These are phyloP conservation scores for Trinorchestia longiramus DNA, from an alignment of 1,140 invertebrate species.

Conservation along the genomic window DNA sequence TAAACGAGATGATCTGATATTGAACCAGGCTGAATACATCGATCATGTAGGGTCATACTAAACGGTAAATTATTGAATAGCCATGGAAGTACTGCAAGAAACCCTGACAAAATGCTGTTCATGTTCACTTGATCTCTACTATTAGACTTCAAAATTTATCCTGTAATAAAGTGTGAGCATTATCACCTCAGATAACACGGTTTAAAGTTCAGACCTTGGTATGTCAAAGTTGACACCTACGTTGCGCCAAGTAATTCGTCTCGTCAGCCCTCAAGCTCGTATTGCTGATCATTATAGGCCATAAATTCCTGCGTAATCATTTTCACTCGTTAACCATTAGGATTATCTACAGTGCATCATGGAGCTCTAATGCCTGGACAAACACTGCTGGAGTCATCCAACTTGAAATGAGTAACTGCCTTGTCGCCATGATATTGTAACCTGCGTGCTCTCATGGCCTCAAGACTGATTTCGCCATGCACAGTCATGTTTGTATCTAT, in stretches of 20 bases:
- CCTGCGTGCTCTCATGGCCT: neutral
- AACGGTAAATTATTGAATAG: neutral
- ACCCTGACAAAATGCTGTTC: neutral
- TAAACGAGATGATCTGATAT: neutral
- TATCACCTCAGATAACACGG: neutral
- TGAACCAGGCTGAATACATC: neutral
- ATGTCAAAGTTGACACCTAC: neutral
- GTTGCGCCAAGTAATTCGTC: neutral
- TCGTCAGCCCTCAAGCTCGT: neutral
- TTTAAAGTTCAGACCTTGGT: neutral
- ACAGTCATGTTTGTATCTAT: neutral
- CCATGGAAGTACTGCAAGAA: neutral
- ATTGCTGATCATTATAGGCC: neutral
- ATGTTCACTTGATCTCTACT: neutral
- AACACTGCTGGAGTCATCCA: neutral
- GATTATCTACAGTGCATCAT: neutral
- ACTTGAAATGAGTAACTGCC: neutral
- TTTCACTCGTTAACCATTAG: neutral
- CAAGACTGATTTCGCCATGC: neutral
- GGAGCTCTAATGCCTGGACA: neutral
- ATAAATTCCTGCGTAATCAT: neutral
- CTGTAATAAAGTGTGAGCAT: neutral
- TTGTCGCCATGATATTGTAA: neutral
- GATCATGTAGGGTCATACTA: neutral
- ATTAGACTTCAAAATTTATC: neutral